Percentiles rank a stretch among this genome's conserved stretches.
Evolutionary conservation across 2,797 vertebrate genomes (phyloP).

Genomic region (Anguilla anguilla): DNA sequence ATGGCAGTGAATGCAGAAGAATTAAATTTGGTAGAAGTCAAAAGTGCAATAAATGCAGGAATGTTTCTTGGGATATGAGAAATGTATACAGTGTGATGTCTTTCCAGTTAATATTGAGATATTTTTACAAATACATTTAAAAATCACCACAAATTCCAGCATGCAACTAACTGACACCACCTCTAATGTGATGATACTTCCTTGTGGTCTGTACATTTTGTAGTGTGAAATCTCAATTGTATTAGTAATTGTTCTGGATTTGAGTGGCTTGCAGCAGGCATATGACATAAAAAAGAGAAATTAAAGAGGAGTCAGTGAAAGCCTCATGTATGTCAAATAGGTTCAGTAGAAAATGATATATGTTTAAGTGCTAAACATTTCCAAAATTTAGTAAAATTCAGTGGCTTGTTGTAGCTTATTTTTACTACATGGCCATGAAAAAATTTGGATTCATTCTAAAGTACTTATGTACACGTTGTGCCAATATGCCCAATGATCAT

Average conservation of each 20-base stretch:
- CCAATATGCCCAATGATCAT: neutral
- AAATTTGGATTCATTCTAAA: neutral
- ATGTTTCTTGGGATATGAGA: neutral
- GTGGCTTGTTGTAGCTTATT: neutral
- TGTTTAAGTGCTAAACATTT: constrained; percentile 6
- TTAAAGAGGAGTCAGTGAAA: neutral
- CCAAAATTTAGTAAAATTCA: neutral
- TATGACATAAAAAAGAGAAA: neutral
- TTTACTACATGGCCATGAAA: neutral
- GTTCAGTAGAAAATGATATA: neutral
- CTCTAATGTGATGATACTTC: neutral
- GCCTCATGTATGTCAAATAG: neutral
- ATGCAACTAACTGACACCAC: neutral
- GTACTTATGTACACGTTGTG: neutral
- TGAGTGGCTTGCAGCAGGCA: neutral
- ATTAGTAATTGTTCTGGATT: neutral
- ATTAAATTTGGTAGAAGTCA: neutral
- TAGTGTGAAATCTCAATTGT: neutral
- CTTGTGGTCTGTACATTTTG: constrained; percentile 2
- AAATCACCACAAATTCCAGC: neutral
- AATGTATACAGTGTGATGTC: neutral
- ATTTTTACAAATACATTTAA: neutral
- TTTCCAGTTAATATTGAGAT: neutral
- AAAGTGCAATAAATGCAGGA: neutral
- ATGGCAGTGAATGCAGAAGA: neutral